A percentile compares a stretch with the other conserved stretches of the same genome.
These are phyloP conservation scores for Lycocerus yunnanus DNA, from an alignment of 2,888 invertebrate genomes.

Conservation along the genomic window DNA sequence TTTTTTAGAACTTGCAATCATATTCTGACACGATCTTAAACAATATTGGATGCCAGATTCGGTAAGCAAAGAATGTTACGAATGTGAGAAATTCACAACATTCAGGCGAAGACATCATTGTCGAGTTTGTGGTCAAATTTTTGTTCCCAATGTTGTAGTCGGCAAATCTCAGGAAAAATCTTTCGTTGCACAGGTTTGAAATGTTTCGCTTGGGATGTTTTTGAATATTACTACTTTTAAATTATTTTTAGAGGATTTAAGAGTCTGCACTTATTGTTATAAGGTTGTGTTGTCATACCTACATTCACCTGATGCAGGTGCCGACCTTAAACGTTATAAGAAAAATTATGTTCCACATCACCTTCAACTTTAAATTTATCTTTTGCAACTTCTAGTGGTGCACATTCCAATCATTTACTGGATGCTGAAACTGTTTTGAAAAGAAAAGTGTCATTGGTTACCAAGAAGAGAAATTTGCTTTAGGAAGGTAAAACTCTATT, in stretches of 20 bases:
- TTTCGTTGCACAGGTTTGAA: slow-evolving; percentile 72
- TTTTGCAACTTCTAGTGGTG: slow-evolving; percentile 33
- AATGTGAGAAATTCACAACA: slow-evolving; percentile 94
- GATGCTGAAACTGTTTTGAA: slow-evolving; percentile 46
- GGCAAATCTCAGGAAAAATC: slow-evolving; percentile 85
- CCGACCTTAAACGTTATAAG: slow-evolving; percentile 78
- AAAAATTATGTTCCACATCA: slow-evolving; percentile 55
- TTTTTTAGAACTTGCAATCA: slow-evolving; percentile 66
- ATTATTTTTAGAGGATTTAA: slow-evolving; percentile 69
- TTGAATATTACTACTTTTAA: neutral
- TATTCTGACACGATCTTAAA: slow-evolving; percentile 89
- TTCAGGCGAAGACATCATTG: slow-evolving; percentile 95
- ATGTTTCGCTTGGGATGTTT: neutral
- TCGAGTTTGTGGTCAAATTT: slow-evolving; percentile 97
- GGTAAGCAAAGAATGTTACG: slow-evolving; percentile 95
- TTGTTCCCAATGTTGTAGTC: slow-evolving; percentile 92
- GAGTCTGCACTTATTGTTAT: slow-evolving; percentile 96
- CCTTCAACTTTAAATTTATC: slow-evolving; percentile 42
- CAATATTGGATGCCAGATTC: slow-evolving; percentile 98
- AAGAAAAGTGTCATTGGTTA: slow-evolving; percentile 74
- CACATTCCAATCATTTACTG: slow-evolving; percentile 34
- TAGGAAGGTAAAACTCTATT: slow-evolving; percentile 53
- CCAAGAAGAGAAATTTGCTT: slow-evolving; percentile 75
- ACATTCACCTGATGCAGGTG: slow-evolving; percentile 79
- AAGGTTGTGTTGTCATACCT: slow-evolving; percentile 90